Evolutionary conservation across 2,113 vertebrate genomes (phyloP), one percentile per base, ranked within the genome.

Genomic region (Orientallactaga bullata): DNA sequence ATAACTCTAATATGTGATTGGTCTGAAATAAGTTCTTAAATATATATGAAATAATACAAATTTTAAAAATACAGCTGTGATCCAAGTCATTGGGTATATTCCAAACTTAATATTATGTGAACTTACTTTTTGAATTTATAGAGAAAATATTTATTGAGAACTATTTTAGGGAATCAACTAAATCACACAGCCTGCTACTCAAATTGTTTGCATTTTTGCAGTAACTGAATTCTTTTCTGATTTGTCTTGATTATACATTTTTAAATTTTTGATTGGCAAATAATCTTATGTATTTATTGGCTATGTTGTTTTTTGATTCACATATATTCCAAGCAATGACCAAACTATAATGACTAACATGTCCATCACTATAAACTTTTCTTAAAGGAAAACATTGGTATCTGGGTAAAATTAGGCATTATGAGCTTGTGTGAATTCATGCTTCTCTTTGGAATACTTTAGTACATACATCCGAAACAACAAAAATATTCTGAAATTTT

Each of bases 371-470:
- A 68, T 39, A 58, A 68, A 37, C 3, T 55, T 77, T 89, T 93
- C 66, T 74, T 69, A 58, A 87, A 69, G 72, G 5, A 35, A 7
- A 63, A 80, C 12, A 0, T 65, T 92, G 23, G 2, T 83, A 2
- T 81, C 39, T 79, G 1, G 82, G 85, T 74, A 81, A 83, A 85
- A 60, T 1, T 65, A 68, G n/a, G 5, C 65, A 17, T 86, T 58
- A 66, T n/a, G 94, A 85, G 18, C 3, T n/a, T 77, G 3, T 92
- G 3, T 66, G 51, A 95, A 90, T 89, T 80, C 26, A 61, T 87
- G 5, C 26, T 15, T 92, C 5, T 95, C 3, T 83, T 91, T 95
- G 20, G 24, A 90, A 90, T 84, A 58, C 23, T 92, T 8, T 1
- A 94, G 32, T 85, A 61, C 23, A 18, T 85, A 58, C 3, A 39